A percentile compares a stretch with the other conserved stretches of the same genome.
Evolutionary conservation across 2,797 vertebrate species (phyloP).

Genomic region (Miichthys miiuy): DNA sequence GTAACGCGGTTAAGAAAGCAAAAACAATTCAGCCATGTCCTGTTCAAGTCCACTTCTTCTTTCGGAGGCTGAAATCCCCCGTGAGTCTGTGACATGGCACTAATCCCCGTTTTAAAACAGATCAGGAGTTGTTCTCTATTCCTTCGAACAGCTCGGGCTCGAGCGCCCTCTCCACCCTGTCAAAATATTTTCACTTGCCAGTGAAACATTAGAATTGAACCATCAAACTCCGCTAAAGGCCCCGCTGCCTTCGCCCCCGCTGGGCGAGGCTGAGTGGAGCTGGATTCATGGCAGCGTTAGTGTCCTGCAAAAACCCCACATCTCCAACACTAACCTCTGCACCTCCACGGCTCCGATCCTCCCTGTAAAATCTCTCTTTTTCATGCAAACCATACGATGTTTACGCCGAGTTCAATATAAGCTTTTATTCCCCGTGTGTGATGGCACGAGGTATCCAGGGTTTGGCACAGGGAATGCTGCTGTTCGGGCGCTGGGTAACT

Average conservation of each 20-base stretch:
- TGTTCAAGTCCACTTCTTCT: neutral
- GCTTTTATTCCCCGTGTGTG: neutral
- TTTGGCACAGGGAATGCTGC: neutral
- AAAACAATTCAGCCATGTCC: neutral
- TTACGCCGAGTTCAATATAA: neutral
- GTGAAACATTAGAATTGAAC: slow-evolving; percentile 79
- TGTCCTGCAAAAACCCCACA: slow-evolving; percentile 13
- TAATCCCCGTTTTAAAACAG: slow-evolving; percentile 24
- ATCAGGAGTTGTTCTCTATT: slow-evolving; percentile 29
- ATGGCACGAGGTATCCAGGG: neutral
- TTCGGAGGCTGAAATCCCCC: neutral
- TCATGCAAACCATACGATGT: neutral
- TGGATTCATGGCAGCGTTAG: slow-evolving; percentile 1
- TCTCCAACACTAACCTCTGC: neutral
- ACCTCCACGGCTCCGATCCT: neutral
- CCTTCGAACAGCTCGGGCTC: slow-evolving; percentile 29
- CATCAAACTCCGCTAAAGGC: slow-evolving; percentile 71
- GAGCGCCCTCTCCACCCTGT: slow-evolving; percentile 43
- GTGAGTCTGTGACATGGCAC: slow-evolving; percentile 24
- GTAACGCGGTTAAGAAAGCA: neutral
- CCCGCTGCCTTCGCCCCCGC: slow-evolving; percentile 9
- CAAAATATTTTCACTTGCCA: slow-evolving; percentile 68
- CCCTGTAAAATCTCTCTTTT: neutral
- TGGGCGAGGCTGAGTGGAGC: slow-evolving; percentile 23
- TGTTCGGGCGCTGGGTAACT: neutral